phyloP scores from a whole-genome alignment of 1,140 invertebrate species.

The Chironomus striatipennis region DNA sequence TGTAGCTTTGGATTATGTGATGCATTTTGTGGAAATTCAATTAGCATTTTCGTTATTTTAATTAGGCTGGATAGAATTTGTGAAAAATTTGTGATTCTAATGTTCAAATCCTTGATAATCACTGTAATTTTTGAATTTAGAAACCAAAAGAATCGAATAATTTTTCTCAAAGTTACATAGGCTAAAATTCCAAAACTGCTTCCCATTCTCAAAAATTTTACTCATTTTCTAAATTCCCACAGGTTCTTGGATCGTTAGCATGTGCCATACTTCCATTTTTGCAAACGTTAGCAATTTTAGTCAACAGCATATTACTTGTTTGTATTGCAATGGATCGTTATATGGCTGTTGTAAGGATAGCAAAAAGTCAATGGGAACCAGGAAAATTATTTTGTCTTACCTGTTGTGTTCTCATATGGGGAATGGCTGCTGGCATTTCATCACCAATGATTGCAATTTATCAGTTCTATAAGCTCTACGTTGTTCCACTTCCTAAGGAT shows the following conservation, averaged over 20 bases:
- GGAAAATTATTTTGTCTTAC: conserved; percentile 31
- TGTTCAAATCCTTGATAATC: too few species aligned
- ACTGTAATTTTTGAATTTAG: too few species aligned
- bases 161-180: too few species aligned
- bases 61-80: too few species aligned
- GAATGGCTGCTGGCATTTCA: conserved; percentile 34
- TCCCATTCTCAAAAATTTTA: not conserved
- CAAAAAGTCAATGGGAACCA: conserved; percentile 40
- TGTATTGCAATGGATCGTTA: conserved; percentile 47
- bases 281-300: conserved; percentile 42
- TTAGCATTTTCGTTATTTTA: too few species aligned
- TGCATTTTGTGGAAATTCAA: not conserved
- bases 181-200: not conserved
- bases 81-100: too few species aligned
- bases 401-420: conserved; percentile 35
- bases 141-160: too few species aligned
- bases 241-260: conserved; percentile 41
- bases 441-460: conserved; percentile 32
- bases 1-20: too few species aligned
- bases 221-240: not conserved
- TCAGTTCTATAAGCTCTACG: conserved; percentile 31
- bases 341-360: conserved; percentile 38
- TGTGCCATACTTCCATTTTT: conserved; percentile 44
- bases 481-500: conserved; percentile 29
- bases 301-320: conserved; percentile 44